A percentile compares a stretch with the other conserved stretches of the same genome.
phyloP scores from a whole-genome alignment of 2,888 invertebrate genomes.

The Tortrix viridana region DNA sequence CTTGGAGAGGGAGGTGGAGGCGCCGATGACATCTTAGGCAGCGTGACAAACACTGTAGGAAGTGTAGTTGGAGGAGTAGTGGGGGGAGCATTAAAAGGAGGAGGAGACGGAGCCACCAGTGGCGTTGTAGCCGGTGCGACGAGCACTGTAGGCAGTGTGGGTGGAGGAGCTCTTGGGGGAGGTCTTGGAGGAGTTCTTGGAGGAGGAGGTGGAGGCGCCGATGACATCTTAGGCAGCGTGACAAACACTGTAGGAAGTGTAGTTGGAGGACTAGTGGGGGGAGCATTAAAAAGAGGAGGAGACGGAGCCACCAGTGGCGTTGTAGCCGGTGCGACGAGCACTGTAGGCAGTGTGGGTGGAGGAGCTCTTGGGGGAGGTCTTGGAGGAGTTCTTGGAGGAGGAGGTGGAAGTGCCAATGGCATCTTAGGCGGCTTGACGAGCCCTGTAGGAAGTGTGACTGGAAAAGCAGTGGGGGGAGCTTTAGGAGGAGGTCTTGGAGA shows the following conservation, averaged over 20 bases:
- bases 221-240: too few relatives aligned
- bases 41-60: too few relatives aligned
- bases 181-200: not conserved
- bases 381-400: not conserved
- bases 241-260: too few relatives aligned
- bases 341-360: too few relatives aligned
- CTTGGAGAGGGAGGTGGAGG: not conserved
- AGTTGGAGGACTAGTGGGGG: too few relatives aligned
- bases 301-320: too few relatives aligned
- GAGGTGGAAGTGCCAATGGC: not conserved
- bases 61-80: not conserved
- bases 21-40: not conserved
- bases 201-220: not conserved
- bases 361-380: not conserved
- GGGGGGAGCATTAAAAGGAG: not conserved
- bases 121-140: not conserved
- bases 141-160: not conserved
- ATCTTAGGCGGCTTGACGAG: not conserved
- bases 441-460: not conserved
- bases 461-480: not conserved
- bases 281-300: too few relatives aligned
- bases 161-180: not conserved
- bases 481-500: not conserved
- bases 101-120: too few relatives aligned
- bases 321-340: too few relatives aligned